Evolutionary conservation across 2,113 vertebrate species (phyloP), one percentile per base, ranked within the genome.

Genomic region (Osmerus mordax): DNA sequence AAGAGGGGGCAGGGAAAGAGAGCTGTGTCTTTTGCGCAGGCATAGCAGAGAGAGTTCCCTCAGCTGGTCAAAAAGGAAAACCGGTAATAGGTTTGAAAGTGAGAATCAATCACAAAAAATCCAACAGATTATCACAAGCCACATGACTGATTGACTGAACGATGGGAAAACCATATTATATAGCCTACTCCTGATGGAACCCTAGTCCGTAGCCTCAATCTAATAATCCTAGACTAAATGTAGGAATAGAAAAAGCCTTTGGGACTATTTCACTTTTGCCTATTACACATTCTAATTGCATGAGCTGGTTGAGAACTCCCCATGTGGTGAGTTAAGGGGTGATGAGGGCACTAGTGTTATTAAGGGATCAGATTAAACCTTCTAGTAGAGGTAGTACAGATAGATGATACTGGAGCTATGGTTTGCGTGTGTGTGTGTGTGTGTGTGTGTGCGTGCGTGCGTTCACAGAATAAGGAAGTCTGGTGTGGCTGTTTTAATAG

Each of bases 201-300:
- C n/a, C 25, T 73, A 70, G 75, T 77, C 65, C 66, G 62, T 73
- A 67, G 58, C 73, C 69, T 54, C 23, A 77, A 67, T 51, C 36
- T 54, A 23, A 55, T 67, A 15, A 18, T 28, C 14, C 23, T 18
- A 25, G 51, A 21, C 13, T 78, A 14, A 58, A 79, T 55, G 73
- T 15, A 36, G 63, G 63, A 29, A 53, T 1, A 18, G 5, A 18
- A 73, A 73, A 75, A 85, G 82, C 82, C 79, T 71, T 72, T 69
- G 79, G 73, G 81, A 71, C 77, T 69, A 73, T 69, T 80, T 74
- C 70, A 72, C 74, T 81, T 86, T 79, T 81, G 60, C 29, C 29
- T 29, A 52, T 47, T 66, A 67, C 70, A 41, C 19, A 72, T 78
- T 74, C 68, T 81, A 84, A 84, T 83, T 77, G 78, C 70, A 73